Evolutionary conservation across 2,113 vertebrate species (phyloP), one percentile per base, ranked within the genome.

Genomic region (Caranx ignobilis): DNA sequence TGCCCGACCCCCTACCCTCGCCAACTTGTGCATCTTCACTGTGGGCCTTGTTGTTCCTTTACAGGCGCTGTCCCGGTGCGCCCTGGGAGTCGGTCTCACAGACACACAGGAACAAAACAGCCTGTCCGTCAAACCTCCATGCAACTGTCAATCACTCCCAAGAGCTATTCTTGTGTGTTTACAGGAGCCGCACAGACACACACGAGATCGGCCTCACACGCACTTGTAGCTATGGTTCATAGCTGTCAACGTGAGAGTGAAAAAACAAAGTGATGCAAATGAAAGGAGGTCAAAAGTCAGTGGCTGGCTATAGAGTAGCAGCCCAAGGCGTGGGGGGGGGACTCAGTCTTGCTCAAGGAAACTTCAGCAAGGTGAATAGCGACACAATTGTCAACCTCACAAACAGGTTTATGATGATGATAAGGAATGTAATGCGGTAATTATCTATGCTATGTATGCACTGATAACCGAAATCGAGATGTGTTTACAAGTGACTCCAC

Each of bases 41-140:
- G 85, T 79, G 78, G 86, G 60, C 78, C 90, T 90, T 79, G 89
- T 88, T 75, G 77, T 63, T 70, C 21, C 70, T 76, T 72, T 71
- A 85, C 78, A 91, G 84, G 75, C 79, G 35, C 82, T 88, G 86
- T 88, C 87, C 79, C 43, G 68, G 77, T 83, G 89, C 84, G 57
- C 86, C 75, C 76, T 84, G 84, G 90, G 88, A 87, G 89, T 89
- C 79, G 6, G 45, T 32, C 84, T 79, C 79, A 47, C 72, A 45
- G 82, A 62, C 82, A 6, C 74, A 39, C 70, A 10, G 50, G 45
- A 48, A 92, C 93, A 93, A 93, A 90, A 84, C 80, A 4, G 5
- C 35, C 92, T 91, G 93, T 95, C 94, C 56, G 55, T 95, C 94
- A 94, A 75, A 75, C 56, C 12, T 45, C 87, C 76, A 88, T 91